Evolutionary conservation across 2,797 vertebrate genomes (phyloP).

Genomic region (Cheirogaleus major): DNA sequence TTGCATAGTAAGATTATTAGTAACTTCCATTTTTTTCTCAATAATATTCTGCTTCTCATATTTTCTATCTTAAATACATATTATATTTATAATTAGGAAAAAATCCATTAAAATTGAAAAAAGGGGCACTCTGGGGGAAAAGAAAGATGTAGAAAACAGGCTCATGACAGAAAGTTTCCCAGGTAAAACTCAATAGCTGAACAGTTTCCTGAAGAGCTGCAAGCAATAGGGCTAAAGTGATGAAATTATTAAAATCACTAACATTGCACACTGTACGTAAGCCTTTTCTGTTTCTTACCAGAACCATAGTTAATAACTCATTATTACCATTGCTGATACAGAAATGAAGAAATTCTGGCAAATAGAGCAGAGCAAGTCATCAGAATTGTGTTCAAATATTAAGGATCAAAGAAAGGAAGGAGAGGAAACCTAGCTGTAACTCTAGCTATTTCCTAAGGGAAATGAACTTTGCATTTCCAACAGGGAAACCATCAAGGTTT

Average conservation of each 20-base stretch:
- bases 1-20: not conserved
- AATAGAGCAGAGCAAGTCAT: not conserved
- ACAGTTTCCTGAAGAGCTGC: not conserved
- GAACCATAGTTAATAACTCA: not conserved
- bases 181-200: not conserved
- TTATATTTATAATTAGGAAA: not conserved
- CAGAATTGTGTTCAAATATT: not conserved
- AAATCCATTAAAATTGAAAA: not conserved
- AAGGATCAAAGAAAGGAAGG: not conserved
- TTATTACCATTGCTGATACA: not conserved
- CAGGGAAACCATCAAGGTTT: not conserved
- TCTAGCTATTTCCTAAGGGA: not conserved
- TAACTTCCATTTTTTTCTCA: not conserved
- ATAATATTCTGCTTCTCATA: not conserved
- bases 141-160: not conserved
- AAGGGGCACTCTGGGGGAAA: not conserved
- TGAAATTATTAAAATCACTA: not conserved
- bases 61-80: slow-evolving; percentile 5
- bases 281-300: not conserved
- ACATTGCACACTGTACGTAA: not conserved
- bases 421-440: not conserved
- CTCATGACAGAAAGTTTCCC: not conserved
- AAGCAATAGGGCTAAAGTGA: not conserved
- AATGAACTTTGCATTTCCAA: not conserved
- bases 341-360: not conserved